Evolutionary conservation across 2,113 vertebrate genomes (phyloP).

Genomic region (Alethe diademata): DNA sequence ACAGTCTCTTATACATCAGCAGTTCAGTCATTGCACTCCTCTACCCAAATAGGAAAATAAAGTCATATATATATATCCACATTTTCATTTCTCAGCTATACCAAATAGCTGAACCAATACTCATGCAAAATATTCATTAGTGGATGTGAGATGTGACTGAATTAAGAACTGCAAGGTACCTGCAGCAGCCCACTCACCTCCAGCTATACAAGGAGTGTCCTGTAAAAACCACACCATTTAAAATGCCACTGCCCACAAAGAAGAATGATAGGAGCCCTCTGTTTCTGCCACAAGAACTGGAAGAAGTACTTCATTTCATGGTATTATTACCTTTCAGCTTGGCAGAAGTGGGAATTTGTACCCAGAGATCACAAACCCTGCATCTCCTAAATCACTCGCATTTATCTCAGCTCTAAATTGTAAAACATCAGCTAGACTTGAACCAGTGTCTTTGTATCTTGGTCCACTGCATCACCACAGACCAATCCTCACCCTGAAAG

Average conservation of each 20-base stretch:
- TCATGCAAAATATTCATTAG: neutral
- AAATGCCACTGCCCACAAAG: neutral
- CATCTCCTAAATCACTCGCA: neutral
- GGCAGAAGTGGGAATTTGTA: neutral
- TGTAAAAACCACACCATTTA: neutral
- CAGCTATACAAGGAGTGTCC: neutral
- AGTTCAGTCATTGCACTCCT: neutral
- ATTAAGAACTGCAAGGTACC: neutral
- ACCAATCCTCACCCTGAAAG: neutral
- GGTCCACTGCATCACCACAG: neutral
- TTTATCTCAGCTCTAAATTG: neutral
- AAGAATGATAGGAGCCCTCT: neutral
- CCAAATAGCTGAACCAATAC: neutral
- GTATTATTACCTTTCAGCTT: neutral
- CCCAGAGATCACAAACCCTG: neutral
- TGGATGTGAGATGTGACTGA: neutral
- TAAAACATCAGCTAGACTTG: neutral
- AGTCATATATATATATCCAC: neutral
- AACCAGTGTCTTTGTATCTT: neutral
- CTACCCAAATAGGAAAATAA: neutral
- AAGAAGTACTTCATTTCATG: neutral
- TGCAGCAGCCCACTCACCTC: neutral
- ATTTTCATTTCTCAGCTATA: neutral
- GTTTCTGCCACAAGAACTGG: neutral
- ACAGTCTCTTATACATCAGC: neutral